Evolutionary conservation across 2,888 invertebrate species (phyloP).

Genomic region (Hypomecis atomaria): DNA sequence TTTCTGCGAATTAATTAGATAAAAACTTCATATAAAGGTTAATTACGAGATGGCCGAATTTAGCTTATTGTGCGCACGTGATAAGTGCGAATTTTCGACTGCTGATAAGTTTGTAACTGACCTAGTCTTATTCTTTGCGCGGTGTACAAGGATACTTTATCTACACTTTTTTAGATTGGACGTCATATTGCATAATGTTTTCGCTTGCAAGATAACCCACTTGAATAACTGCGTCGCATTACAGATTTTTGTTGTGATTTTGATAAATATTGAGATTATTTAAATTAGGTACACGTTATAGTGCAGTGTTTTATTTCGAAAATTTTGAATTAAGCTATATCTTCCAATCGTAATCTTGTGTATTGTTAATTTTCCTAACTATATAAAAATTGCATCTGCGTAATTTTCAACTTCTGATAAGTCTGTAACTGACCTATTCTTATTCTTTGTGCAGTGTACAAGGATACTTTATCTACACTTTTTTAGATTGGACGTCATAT

Average conservation of each 20-base stretch:
- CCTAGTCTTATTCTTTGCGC: constrained; percentile 36
- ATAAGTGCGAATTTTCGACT: constrained; percentile 23
- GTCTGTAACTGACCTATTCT: constrained; percentile 42
- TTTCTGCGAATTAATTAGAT: constrained; percentile 32
- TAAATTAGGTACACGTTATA: no score
- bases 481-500: constrained; percentile 15
- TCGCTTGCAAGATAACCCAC: constrained; percentile 15
- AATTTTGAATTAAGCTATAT: no score
- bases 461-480: constrained; percentile 17
- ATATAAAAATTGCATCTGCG: no score
- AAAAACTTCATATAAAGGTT: constrained; percentile 25
- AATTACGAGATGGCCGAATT: constrained; percentile 21
- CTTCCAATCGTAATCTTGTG: no score
- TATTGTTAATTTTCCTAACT: no score
- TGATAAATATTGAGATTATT: no score
- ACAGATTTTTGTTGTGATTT: neutral
- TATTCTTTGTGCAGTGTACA: constrained; percentile 24
- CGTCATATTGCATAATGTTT: constrained; percentile 11
- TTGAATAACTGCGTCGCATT: constrained; percentile 2
- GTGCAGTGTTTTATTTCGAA: no score
- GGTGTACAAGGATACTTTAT: constrained; percentile 22
- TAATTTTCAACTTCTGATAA: constrained; percentile 20
- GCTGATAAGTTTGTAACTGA: constrained; percentile 35
- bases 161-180: constrained; percentile 19
- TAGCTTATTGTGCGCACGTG: constrained; percentile 12